Evolutionary conservation across 2,797 vertebrate species (phyloP).

Genomic region (Enteromius anoplus): DNA sequence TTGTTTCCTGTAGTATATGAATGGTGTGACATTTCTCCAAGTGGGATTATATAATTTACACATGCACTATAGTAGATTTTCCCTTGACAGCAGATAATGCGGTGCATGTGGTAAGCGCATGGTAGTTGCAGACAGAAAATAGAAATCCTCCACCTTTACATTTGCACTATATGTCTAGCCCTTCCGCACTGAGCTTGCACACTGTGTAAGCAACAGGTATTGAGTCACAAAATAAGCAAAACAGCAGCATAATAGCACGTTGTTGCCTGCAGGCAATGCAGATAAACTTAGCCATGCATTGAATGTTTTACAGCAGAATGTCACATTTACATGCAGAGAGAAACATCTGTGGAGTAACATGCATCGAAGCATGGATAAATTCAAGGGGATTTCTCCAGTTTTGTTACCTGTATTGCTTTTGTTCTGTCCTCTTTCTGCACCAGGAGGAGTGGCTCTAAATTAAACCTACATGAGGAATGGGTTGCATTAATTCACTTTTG

Average conservation of each 20-base stretch:
- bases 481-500: constrained; percentile 70
- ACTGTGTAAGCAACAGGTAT: constrained; percentile 4
- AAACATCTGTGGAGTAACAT: constrained; percentile 31
- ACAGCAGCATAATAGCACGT: constrained; percentile 15
- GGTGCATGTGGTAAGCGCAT: constrained; percentile 76
- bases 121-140: constrained; percentile 69
- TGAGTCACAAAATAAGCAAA: constrained; percentile 44
- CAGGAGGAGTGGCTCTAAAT: constrained; percentile 58
- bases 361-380: constrained; percentile 21
- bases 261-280: constrained; percentile 37
- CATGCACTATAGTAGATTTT: constrained; percentile 70
- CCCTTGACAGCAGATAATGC: constrained; percentile 66
- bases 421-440: constrained; percentile 57
- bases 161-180: constrained; percentile 57
- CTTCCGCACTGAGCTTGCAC: constrained; percentile 51
- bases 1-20: constrained; percentile 69
- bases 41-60: constrained; percentile 67
- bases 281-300: constrained; percentile 38
- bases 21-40: constrained; percentile 65
- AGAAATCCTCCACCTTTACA: constrained; percentile 62
- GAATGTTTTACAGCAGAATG: constrained; percentile 37
- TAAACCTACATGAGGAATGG: constrained; percentile 54
- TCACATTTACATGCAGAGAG: constrained; percentile 23
- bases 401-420: constrained; percentile 39
- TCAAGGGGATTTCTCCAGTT: constrained; percentile 18